A percentile compares a stretch with the other conserved stretches of the same genome.
These are phyloP conservation scores for Bucorvus abyssinicus DNA, from an alignment of 2,797 vertebrate species.

Conservation along the genomic window DNA sequence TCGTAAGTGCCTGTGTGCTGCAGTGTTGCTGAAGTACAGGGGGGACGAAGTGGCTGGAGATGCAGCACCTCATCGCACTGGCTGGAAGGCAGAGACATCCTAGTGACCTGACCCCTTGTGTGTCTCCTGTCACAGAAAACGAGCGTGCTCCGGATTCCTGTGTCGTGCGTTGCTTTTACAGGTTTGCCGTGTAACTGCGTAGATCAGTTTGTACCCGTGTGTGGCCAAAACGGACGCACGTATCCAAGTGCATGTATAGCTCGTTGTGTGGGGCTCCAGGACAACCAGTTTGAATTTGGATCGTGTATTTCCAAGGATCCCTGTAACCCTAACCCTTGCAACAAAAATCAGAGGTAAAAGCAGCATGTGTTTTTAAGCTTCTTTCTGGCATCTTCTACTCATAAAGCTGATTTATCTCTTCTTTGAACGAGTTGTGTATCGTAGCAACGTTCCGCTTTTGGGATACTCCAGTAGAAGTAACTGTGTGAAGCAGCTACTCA, in stretches of 20 bases:
- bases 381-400: neutral
- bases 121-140: too few relatives aligned
- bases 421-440: neutral
- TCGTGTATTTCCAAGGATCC: slow-evolving; percentile 86
- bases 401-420: neutral
- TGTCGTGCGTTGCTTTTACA: slow-evolving; percentile 58
- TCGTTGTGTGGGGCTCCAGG: slow-evolving; percentile 92
- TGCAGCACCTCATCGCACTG: too few relatives aligned
- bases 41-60: neutral
- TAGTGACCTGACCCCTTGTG: too few relatives aligned
- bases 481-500: neutral
- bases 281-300: slow-evolving; percentile 91
- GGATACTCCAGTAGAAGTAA: neutral
- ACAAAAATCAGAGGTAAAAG: slow-evolving; percentile 88
- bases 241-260: slow-evolving; percentile 95
- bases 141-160: too few relatives aligned
- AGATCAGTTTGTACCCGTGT: slow-evolving; percentile 93
- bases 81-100: too few relatives aligned
- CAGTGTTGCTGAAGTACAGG: neutral
- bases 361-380: neutral
- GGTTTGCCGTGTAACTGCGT: slow-evolving; percentile 93
- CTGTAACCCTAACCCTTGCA: slow-evolving; percentile 86
- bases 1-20: rapidly evolving
- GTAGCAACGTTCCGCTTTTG: neutral
- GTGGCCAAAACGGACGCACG: slow-evolving; percentile 90